Evolutionary conservation across 1,140 invertebrate genomes (phyloP).

Genomic region (Drosophila dunni): DNA sequence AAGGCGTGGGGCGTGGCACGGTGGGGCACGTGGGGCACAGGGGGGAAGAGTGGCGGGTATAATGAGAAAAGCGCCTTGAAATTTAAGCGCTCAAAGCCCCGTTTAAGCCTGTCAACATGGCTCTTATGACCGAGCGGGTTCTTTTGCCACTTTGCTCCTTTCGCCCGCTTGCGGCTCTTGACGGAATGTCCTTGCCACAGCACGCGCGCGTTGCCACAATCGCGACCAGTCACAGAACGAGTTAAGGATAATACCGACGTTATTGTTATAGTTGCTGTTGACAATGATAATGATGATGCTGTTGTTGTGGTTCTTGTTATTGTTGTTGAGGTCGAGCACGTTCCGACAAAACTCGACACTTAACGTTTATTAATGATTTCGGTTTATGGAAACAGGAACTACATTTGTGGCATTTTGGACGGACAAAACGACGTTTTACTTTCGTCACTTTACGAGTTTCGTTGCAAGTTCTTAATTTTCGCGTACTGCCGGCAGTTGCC

Average conservation of each 20-base stretch:
- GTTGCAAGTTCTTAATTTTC: background rate
- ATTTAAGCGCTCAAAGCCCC: slow-evolving; percentile 55
- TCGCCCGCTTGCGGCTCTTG: background rate
- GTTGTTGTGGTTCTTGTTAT: background rate
- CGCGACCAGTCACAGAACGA: slow-evolving; percentile 18
- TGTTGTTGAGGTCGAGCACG: background rate
- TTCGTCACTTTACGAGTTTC: slow-evolving; percentile 16
- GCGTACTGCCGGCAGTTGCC: slow-evolving; percentile 17
- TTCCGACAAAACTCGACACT: background rate
- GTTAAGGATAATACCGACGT: slow-evolving; percentile 24
- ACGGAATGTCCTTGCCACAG: slow-evolving; percentile 31
- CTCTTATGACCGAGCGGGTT: slow-evolving; percentile 15
- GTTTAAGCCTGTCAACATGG: slow-evolving; percentile 57
- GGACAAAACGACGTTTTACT: background rate
- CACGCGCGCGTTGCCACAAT: slow-evolving; percentile 26
- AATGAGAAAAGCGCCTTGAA: slow-evolving; percentile 58
- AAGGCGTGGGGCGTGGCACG: no score
- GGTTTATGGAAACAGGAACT: slow-evolving; percentile 17
- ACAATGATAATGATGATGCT: background rate
- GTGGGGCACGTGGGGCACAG: background rate
- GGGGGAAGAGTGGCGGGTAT: slow-evolving; percentile 11
- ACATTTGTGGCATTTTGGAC: slow-evolving; percentile 7
- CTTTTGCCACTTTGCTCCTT: background rate
- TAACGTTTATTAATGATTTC: slow-evolving; percentile 23
- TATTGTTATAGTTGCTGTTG: background rate